Evolutionary conservation across 2,113 vertebrate species (phyloP).

Genomic region (Microtus pennsylvanicus): DNA sequence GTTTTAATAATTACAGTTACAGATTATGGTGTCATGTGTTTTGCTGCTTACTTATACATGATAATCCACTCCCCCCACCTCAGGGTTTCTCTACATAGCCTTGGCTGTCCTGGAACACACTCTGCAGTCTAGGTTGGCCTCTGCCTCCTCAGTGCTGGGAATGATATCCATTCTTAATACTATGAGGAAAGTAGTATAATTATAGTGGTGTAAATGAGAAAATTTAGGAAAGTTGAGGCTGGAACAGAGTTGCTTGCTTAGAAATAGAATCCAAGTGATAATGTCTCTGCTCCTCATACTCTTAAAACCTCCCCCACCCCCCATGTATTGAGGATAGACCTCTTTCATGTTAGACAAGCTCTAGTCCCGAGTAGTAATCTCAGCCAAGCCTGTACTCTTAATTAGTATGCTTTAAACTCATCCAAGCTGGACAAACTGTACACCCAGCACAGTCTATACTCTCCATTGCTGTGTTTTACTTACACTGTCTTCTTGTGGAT

Average conservation of each 20-base stretch:
- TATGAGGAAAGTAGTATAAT: background rate
- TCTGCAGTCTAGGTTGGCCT: background rate
- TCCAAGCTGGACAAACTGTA: no score
- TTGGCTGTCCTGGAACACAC: background rate
- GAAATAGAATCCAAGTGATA: background rate
- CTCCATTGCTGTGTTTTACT: no score
- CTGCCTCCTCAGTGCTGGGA: background rate
- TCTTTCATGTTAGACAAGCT: no score
- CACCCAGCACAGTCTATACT: no score
- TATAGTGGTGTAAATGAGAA: background rate
- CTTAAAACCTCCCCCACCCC: background rate
- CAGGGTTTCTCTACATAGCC: background rate
- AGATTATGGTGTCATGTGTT: background rate
- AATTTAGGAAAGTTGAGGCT: background rate
- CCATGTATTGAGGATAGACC: no score
- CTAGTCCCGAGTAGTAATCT: no score
- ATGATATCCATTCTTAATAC: background rate
- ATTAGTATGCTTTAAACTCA: no score
- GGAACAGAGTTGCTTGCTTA: background rate
- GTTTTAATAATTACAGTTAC: background rate
- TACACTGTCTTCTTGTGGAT: no score
- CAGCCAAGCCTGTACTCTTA: no score
- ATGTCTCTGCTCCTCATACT: background rate
- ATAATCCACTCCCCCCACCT: background rate
- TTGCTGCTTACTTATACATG: background rate